A percentile compares a stretch with the other conserved stretches of the same genome.
Evolutionary conservation across 2,797 vertebrate genomes (phyloP).

Genomic region (Champsocephalus gunnari): DNA sequence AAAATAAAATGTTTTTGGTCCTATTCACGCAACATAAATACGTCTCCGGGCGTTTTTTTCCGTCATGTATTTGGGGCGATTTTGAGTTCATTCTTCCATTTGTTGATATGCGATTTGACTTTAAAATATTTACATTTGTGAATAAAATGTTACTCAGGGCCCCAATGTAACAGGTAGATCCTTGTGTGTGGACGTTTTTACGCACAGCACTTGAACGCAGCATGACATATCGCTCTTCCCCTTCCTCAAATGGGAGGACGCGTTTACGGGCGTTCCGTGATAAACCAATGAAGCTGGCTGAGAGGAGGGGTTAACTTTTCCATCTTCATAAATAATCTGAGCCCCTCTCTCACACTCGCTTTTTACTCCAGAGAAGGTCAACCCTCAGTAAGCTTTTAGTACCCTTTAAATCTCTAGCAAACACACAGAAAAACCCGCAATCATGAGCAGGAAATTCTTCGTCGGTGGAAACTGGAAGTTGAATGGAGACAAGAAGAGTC

Average conservation of each 20-base stretch:
- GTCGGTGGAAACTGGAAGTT: slow-evolving; percentile 99
- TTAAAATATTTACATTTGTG: no score
- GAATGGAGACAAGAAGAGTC: slow-evolving; percentile 95
- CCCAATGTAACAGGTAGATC: neutral
- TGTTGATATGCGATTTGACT: no score
- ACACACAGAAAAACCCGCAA: slow-evolving; percentile 41
- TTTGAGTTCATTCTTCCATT: no score
- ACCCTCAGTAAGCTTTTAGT: neutral
- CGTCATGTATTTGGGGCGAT: no score
- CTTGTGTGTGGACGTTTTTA: neutral
- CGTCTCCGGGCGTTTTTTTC: no score
- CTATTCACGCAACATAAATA: no score
- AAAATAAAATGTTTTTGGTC: no score
- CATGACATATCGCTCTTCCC: slow-evolving; percentile 66
- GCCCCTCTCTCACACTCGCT: slow-evolving; percentile 36
- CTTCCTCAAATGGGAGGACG: slow-evolving; percentile 56
- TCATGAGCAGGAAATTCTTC: slow-evolving; percentile 97
- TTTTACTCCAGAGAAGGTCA: slow-evolving; percentile 40
- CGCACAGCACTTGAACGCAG: slow-evolving; percentile 54
- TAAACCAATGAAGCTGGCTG: slow-evolving; percentile 67
- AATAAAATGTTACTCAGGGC: no score
- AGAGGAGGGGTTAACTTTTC: slow-evolving; percentile 66
- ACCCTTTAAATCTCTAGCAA: slow-evolving; percentile 1
- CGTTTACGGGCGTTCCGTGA: slow-evolving; percentile 57
- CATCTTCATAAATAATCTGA: slow-evolving; percentile 68